Evolutionary conservation across 2,888 invertebrate species (phyloP).

Genomic region (Bombyx huttoni): DNA sequence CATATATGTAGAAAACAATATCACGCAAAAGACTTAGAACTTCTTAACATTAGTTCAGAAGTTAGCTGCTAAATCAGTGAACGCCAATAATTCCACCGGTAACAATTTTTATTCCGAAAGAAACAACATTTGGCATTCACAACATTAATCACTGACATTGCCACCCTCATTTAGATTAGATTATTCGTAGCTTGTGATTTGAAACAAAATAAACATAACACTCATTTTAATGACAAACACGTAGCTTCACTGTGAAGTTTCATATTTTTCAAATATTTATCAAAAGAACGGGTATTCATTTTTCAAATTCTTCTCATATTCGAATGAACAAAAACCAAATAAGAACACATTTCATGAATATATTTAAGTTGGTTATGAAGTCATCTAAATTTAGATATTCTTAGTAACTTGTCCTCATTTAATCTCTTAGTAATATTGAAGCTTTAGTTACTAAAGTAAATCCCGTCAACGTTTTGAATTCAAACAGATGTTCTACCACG

Average conservation of each 20-base stretch:
- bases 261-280: too few species aligned
- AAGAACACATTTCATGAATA: too few species aligned
- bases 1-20: too few species aligned
- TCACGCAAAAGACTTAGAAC: not conserved
- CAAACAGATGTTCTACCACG: conserved; percentile 17
- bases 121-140: not conserved
- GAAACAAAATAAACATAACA: not conserved
- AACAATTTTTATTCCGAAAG: not conserved
- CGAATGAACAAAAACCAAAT: too few species aligned
- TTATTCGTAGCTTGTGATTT: not conserved
- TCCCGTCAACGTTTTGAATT: conserved; percentile 14
- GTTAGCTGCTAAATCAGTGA: not conserved
- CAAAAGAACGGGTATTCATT: too few species aligned
- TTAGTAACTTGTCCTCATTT: too few species aligned
- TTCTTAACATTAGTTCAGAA: not conserved
- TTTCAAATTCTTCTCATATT: too few species aligned
- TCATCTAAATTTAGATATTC: too few species aligned
- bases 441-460: conserved; percentile 15
- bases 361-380: too few species aligned
- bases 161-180: not conserved
- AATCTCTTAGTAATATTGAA: not conserved
- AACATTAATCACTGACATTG: not conserved
- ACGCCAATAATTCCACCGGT: not conserved
- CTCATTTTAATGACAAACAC: not conserved
- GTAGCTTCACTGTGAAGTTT: not conserved